Conservation (phyloP, 2,113 vertebrate genomes). For the Rhinogobius similis region DNA sequence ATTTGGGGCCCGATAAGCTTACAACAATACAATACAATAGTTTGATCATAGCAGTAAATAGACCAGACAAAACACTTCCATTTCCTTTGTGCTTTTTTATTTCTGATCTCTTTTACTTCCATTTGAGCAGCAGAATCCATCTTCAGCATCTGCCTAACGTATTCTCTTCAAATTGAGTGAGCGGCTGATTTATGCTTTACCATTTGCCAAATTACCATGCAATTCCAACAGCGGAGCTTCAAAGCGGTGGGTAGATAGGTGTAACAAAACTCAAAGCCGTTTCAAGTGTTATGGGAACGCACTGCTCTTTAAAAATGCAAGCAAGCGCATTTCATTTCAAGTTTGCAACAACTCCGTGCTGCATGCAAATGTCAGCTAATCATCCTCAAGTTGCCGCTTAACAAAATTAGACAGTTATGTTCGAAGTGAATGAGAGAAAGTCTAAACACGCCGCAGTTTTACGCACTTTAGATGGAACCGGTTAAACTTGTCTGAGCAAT, state of each 20-base stretch:
- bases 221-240: not conserved
- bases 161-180: conserved; percentile 5
- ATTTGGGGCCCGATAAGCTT: no score
- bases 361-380: conserved; percentile 4
- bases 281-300: conserved; percentile 4
- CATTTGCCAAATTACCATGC: conserved; percentile 5
- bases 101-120: not conserved
- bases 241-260: conserved; percentile 4
- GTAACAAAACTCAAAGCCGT: not conserved
- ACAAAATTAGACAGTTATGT: not conserved
- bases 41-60: not conserved
- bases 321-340: not conserved
- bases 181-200: conserved; percentile 2
- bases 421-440: not conserved
- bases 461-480: conserved; percentile 21
- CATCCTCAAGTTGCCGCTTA: not conserved
- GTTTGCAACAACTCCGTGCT: not conserved
- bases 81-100: not conserved
- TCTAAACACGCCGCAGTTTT: not conserved
- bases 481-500: conserved; percentile 54
- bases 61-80: not conserved
- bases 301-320: not conserved
- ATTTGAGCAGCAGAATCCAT: not conserved
- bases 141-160: not conserved
- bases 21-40: not conserved